These are phyloP conservation scores for Falco cherrug DNA, from an alignment of 2,797 vertebrate species.

Conservation along the genomic window DNA sequence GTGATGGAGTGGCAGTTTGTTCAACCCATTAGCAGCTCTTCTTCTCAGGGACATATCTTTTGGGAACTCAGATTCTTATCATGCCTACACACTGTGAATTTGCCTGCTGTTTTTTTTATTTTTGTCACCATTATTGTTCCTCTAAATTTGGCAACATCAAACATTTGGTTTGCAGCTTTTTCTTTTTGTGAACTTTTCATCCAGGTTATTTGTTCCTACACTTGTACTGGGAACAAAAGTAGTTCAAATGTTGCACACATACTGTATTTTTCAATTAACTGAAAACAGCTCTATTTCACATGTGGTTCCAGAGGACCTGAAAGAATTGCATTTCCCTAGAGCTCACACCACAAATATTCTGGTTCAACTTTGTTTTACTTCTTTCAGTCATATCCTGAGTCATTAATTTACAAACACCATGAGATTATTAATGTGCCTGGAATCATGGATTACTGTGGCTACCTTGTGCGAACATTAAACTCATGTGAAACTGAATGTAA, in stretches of 20 bases:
- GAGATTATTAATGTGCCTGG: neutral
- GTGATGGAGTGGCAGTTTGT: neutral
- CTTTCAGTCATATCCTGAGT: neutral
- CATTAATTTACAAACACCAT: neutral
- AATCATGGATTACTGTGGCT: neutral
- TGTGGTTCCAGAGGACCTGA: neutral
- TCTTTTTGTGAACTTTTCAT: neutral
- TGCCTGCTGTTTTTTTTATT: neutral
- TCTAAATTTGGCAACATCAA: neutral
- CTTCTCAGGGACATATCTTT: neutral
- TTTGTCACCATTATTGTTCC: neutral
- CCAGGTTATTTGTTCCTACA: neutral
- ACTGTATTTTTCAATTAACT: neutral
- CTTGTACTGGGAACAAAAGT: neutral
- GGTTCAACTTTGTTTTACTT: neutral
- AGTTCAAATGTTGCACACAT: neutral
- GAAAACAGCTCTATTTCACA: neutral
- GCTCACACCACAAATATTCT: neutral
- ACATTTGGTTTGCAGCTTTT: neutral
- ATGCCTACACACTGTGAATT: neutral
- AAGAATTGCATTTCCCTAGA: neutral
- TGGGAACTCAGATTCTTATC: neutral
- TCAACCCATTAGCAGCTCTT: neutral
- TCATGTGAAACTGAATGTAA: neutral
- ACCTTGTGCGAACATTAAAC: neutral